Evolutionary conservation across 53 echinoderm and acorn worm genomes (phyloP).

Genomic region (Patiria pectinifera): DNA sequence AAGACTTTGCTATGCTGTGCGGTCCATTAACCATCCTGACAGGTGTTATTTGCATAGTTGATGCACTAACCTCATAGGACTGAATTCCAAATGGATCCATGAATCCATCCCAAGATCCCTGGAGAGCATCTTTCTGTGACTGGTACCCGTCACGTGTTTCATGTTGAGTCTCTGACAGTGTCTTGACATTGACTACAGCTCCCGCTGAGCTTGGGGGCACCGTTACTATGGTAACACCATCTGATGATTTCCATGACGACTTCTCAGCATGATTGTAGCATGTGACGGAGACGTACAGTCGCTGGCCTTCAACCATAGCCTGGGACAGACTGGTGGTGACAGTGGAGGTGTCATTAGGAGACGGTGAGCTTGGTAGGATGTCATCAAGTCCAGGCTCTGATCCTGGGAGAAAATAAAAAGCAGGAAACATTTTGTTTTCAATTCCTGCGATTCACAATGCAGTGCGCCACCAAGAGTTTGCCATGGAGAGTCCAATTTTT

Average conservation of each 20-base stretch:
- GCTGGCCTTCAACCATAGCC: slow-evolving; percentile 11
- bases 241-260: slow-evolving; percentile 34
- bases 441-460: too few relatives aligned
- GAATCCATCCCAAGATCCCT: slow-evolving; percentile 59
- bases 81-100: slow-evolving; percentile 49
- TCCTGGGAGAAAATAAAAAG: slow-evolving; percentile 12
- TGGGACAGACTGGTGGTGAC: slow-evolving; percentile 1
- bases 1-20: too few relatives aligned
- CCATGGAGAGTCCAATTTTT: too few relatives aligned
- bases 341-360: neutral
- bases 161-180: slow-evolving; percentile 50
- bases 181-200: slow-evolving; percentile 42
- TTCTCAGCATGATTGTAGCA: slow-evolving; percentile 51
- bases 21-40: too few relatives aligned
- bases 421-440: too few relatives aligned
- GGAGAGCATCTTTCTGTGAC: slow-evolving; percentile 40
- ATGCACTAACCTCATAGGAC: slow-evolving; percentile 41
- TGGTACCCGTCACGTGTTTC: slow-evolving; percentile 30
- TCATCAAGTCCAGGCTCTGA: slow-evolving; percentile 30
- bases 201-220: neutral
- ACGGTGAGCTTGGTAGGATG: neutral
- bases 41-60: neutral
- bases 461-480: too few relatives aligned
- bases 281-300: slow-evolving; percentile 24
- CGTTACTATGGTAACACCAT: slow-evolving; percentile 65